phyloP scores from a whole-genome alignment of 2,113 vertebrate genomes.

The Oxyruncus cristatus region DNA sequence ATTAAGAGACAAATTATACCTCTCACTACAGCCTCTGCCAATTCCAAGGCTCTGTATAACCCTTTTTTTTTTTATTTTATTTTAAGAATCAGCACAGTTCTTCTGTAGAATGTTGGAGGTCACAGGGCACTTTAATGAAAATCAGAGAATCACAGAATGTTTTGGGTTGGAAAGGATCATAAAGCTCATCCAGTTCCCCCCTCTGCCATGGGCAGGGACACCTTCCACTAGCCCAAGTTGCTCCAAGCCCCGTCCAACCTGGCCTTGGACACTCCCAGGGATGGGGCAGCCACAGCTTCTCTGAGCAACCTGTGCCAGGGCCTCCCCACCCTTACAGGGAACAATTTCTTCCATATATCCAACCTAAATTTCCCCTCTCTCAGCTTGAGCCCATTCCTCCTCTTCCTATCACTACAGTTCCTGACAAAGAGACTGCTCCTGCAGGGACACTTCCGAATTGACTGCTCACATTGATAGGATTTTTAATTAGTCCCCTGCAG shows the following conservation, averaged over 20 bases:
- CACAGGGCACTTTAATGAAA: background rate
- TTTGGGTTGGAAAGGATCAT: too few species aligned
- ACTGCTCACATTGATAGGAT: background rate
- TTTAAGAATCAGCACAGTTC: background rate
- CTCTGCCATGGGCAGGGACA: background rate
- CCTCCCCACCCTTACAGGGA: too few species aligned
- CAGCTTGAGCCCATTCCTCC: background rate
- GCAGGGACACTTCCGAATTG: background rate
- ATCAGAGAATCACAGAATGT: background rate
- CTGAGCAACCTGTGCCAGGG: background rate
- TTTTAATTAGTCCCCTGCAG: background rate
- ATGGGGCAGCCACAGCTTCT: background rate
- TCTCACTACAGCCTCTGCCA: background rate
- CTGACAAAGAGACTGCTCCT: background rate
- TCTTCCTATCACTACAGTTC: background rate
- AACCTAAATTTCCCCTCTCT: background rate
- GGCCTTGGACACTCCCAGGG: background rate
- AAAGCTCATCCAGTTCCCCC: background rate
- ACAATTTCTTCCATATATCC: background rate
- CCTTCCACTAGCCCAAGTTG: background rate
- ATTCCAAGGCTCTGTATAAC: background rate
- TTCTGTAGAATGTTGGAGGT: background rate
- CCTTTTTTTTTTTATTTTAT: rapidly evolving
- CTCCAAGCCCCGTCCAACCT: background rate
- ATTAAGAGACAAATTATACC: background rate